These are phyloP conservation scores for Sarcophaga variegata DNA, from an alignment of 2,888 invertebrate species.

Conservation along the genomic window DNA sequence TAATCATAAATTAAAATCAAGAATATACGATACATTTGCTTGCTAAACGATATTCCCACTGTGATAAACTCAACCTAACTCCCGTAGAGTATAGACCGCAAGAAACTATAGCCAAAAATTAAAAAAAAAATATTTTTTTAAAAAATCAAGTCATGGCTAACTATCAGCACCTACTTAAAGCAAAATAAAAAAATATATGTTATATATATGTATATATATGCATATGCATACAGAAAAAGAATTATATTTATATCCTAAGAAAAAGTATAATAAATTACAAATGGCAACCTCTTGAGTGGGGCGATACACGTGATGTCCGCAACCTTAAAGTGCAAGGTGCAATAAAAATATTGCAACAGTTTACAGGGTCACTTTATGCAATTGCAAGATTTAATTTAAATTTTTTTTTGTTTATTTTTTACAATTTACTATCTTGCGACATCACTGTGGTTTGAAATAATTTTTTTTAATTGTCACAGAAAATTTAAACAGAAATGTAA, in stretches of 20 bases:
- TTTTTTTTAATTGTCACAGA: no score
- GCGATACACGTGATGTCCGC: constrained; percentile 26
- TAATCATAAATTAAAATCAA: constrained; percentile 50
- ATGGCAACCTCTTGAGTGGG: constrained; percentile 8
- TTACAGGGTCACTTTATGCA: constrained; percentile 8
- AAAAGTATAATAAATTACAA: background rate
- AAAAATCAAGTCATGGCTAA: constrained; percentile 20
- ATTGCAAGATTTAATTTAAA: no score
- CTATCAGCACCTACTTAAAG: constrained; percentile 56
- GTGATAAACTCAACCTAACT: constrained; percentile 53
- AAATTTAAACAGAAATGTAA: no score
- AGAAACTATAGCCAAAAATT: background rate
- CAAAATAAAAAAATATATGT: constrained; percentile 45
- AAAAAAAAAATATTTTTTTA: constrained; percentile 41
- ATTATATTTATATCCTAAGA: background rate
- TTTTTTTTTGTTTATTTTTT: background rate
- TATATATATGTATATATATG: background rate
- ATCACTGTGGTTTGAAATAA: background rate
- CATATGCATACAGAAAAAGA: no score
- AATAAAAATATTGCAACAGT: constrained; percentile 2
- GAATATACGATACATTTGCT: constrained; percentile 43
- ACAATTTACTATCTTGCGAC: background rate
- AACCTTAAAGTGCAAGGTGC: constrained; percentile 33
- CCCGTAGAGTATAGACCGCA: constrained; percentile 39
- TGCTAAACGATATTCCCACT: constrained; percentile 58